phyloP scores from a whole-genome alignment of 2,113 vertebrate genomes.

The Trematomus loennbergii region DNA sequence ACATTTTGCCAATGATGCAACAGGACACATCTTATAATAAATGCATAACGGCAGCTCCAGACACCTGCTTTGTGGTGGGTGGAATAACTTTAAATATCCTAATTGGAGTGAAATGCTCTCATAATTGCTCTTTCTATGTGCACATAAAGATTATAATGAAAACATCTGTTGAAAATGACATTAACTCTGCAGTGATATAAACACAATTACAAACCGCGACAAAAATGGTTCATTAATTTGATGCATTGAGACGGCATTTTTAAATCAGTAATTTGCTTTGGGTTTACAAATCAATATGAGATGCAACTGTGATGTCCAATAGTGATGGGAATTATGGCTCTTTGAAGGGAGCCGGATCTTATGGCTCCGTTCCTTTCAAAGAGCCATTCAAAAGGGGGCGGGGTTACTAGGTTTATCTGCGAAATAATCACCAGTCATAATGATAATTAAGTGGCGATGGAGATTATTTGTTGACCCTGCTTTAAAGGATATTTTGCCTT shows the following conservation, averaged over 20 bases:
- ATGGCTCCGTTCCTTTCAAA: no score
- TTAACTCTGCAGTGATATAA: neutral
- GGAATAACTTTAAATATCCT: neutral
- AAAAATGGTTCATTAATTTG: neutral
- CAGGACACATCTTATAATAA: neutral
- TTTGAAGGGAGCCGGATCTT: no score
- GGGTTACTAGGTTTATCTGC: no score
- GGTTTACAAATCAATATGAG: neutral
- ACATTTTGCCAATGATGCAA: neutral
- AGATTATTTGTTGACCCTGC: no score
- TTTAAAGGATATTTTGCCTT: no score
- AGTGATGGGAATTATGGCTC: no score
- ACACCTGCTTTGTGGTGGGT: conserved; percentile 24
- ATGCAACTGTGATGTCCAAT: neutral
- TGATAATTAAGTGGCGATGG: no score
- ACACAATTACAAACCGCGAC: neutral
- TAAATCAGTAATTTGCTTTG: neutral
- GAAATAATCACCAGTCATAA: no score
- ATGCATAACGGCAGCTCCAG: neutral
- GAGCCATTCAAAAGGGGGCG: no score
- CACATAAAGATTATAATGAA: neutral
- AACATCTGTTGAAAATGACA: conserved; percentile 10
- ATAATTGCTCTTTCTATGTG: neutral
- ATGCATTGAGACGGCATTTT: neutral
- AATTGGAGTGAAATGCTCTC: conserved; percentile 11